phyloP scores from a whole-genome alignment of 2,113 vertebrate genomes.

The Hippopotamus amphibius region DNA sequence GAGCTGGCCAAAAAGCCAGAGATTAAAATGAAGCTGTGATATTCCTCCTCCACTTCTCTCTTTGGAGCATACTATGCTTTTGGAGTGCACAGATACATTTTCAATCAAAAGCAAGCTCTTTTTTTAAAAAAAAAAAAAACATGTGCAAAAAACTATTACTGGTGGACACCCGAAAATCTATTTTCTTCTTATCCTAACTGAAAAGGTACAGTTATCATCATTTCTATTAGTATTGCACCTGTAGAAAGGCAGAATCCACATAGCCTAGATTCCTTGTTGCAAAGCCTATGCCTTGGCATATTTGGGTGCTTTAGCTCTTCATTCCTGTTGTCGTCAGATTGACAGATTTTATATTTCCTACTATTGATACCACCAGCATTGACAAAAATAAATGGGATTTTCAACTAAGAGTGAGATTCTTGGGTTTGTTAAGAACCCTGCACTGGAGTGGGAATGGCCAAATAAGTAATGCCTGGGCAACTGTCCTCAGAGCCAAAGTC shows the following conservation, averaged over 20 bases:
- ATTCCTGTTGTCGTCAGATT: background rate
- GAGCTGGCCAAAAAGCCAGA: background rate
- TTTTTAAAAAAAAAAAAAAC: background rate
- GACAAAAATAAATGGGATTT: background rate
- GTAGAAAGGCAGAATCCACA: background rate
- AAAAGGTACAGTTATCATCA: background rate
- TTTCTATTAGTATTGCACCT: background rate
- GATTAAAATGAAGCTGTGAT: background rate
- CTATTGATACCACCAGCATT: background rate
- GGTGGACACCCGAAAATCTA: background rate
- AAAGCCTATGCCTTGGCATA: background rate
- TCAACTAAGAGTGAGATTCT: background rate
- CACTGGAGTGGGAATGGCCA: no score
- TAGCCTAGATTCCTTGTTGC: background rate
- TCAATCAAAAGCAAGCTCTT: background rate
- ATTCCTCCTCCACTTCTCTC: background rate
- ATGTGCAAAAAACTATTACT: background rate
- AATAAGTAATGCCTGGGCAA: background rate
- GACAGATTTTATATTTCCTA: background rate
- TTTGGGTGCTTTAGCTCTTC: background rate
- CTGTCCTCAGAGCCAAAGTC: background rate
- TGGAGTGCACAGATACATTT: background rate
- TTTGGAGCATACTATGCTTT: background rate
- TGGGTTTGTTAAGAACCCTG: background rate
- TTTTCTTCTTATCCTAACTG: background rate